These are phyloP conservation scores for Vanessa atalanta DNA, from an alignment of 1,140 invertebrate species.

Conservation along the genomic window DNA sequence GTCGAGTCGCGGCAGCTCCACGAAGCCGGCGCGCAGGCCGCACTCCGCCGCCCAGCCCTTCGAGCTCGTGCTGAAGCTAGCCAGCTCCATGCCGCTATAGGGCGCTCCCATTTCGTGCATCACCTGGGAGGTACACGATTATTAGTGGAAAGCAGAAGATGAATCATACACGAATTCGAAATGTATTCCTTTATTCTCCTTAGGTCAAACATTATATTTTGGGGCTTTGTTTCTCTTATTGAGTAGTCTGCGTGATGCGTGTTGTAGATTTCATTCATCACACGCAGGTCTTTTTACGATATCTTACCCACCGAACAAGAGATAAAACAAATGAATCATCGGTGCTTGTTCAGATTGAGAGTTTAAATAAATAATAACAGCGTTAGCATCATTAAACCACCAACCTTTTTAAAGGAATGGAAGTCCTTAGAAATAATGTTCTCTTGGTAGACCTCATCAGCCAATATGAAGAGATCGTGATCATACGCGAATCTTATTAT, in stretches of 20 bases:
- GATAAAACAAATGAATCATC: background rate
- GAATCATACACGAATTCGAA: no score
- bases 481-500: constrained; percentile 97
- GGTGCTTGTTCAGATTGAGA: no score
- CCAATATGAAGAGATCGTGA: constrained; percentile 93
- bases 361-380: background rate
- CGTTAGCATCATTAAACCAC: background rate
- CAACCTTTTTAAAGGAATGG: constrained; percentile 93
- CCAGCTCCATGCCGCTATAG: constrained; percentile 92
- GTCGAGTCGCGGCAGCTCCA: constrained; percentile 93
- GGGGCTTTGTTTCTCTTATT: background rate
- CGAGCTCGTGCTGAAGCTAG: constrained; percentile 96
- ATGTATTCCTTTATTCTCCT: no score
- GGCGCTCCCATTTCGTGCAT: constrained; percentile 93
- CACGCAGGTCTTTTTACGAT: no score
- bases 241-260: background rate
- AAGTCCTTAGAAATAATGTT: constrained; percentile 96
- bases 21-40: constrained; percentile 95
- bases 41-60: constrained; percentile 97
- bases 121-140: constrained; percentile 76
- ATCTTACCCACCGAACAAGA: no score
- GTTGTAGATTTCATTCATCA: no score
- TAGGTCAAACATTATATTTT: no score
- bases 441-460: constrained; percentile 98
- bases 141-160: background rate